Base-by-base conservation (phyloP, 2,797 vertebrate genomes). In the Girardinus metallicus region DNA sequence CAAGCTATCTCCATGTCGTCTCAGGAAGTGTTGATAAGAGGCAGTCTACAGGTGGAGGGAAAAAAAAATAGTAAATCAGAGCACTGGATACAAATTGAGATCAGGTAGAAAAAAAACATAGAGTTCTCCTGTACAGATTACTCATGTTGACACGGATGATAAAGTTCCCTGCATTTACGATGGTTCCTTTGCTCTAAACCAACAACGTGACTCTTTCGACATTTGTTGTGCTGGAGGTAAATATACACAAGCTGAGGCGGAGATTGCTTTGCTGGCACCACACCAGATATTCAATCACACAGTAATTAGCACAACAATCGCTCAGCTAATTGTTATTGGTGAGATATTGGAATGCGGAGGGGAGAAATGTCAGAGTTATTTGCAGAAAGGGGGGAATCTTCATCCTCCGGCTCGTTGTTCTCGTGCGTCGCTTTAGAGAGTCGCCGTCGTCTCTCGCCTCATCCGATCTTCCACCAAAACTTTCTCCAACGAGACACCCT, bases 231-330 rank as follows among this genome's bases (percentile, higher is more conserved):
- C 83, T 41, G 34, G 74, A 90, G 83, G 93, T 86, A 80, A 93
- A 91, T 85, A 88, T 73, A 73, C 85, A 70, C 85, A 76, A 75
- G 80, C 85, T 75, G 81, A 85, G 80, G 81, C 39, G 75, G 86
- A 94, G 89, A 93, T 92, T 91, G 92, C 90, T 89, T 85, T 62
- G 44, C 83, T 94, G 94, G 95, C 92, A 74, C 68, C 31, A 0
- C 79, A 86, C 89, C 92, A 94, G 92, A 92, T 93, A 87, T 90
- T 93, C 94, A 91, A 95, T 96, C 95, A 95, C 95, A 44, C 53
- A 57, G 51, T 75, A 95, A 96, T 96, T 95, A 95, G 90, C 91
- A 83, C 92, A 92, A 95, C 91, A 95, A 94, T 96, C 95, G 94
- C 90, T 1, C 81, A 79, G 82, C 91, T 95, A 95, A 96, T 95